Conservation (phyloP, 1,140 invertebrate species). For the Myzus persicae region DNA sequence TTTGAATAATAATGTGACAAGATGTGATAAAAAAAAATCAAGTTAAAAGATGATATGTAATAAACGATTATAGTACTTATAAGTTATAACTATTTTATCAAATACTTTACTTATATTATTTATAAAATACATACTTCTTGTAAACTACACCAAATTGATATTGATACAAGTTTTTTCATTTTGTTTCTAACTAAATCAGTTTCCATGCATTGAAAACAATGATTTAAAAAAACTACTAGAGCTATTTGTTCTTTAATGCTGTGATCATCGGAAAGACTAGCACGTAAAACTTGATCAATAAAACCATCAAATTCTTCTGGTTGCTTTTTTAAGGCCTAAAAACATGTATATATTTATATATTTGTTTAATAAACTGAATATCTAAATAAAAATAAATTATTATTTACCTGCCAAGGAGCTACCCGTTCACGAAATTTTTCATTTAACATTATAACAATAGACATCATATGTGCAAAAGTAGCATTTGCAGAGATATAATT, state of each 20-base stretch:
- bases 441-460: conserved; percentile 96
- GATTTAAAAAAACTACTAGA: conserved; percentile 90
- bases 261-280: conserved; percentile 71
- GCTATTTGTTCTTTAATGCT: conserved; percentile 84
- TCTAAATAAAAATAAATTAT: conserved; percentile 46
- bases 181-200: conserved; percentile 90
- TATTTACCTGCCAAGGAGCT: conserved; percentile 87
- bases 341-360: conserved; percentile 12
- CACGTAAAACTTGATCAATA: conserved; percentile 83
- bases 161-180: conserved; percentile 88
- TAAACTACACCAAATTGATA: conserved; percentile 93
- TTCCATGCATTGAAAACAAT: conserved; percentile 98
- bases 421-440: conserved; percentile 98
- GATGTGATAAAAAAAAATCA: no score
- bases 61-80: background rate
- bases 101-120: background rate
- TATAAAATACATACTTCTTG: conserved; percentile 71
- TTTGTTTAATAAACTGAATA: conserved; percentile 16
- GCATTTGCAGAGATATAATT: conserved; percentile 79
- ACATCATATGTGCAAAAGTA: conserved; percentile 86
- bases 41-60: background rate
- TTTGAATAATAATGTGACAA: no score
- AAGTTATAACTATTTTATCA: background rate
- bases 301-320: conserved; percentile 86
- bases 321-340: conserved; percentile 79